Percentiles rank a stretch among this genome's conserved stretches.
These are phyloP conservation scores for Philypnodon macrostomus DNA, from an alignment of 2,797 vertebrate genomes.

Conservation along the genomic window DNA sequence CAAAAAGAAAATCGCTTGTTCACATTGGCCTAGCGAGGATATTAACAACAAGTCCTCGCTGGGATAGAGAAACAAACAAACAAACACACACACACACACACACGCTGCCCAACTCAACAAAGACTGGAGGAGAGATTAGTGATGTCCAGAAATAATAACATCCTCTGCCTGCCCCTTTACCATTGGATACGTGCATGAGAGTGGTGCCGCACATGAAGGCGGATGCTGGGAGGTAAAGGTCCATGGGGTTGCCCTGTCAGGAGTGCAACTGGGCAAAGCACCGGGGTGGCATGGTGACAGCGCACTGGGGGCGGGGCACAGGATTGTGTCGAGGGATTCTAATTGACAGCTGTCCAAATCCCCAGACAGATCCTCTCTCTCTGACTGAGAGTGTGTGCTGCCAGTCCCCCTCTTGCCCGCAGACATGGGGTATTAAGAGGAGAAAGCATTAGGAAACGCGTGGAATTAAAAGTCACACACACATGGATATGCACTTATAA, in stretches of 20 bases:
- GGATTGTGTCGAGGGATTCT: slow-evolving; percentile 70
- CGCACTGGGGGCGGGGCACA: slow-evolving; percentile 21
- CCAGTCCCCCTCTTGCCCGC: slow-evolving; percentile 15
- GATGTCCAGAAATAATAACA: slow-evolving; percentile 52
- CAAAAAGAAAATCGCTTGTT: slow-evolving; percentile 56
- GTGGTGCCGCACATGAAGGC: neutral
- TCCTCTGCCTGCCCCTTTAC: slow-evolving; percentile 21
- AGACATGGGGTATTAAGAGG: slow-evolving; percentile 56
- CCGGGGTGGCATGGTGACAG: slow-evolving; percentile 15
- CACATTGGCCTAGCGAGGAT: slow-evolving; percentile 57
- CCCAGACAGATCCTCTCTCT: slow-evolving; percentile 48
- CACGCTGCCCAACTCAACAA: slow-evolving; percentile 25
- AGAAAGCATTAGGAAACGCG: slow-evolving; percentile 49
- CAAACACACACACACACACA: no score
- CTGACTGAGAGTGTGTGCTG: slow-evolving; percentile 18
- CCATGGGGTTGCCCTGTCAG: slow-evolving; percentile 11
- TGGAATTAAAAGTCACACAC: slow-evolving; percentile 46
- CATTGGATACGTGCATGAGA: slow-evolving; percentile 15
- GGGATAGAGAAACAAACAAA: slow-evolving; percentile 17
- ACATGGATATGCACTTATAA: slow-evolving; percentile 6
- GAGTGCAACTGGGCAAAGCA: slow-evolving; percentile 41
- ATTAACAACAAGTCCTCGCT: slow-evolving; percentile 40
- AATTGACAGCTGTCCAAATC: slow-evolving; percentile 77
- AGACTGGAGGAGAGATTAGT: slow-evolving; percentile 50
- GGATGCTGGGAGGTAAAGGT: slow-evolving; percentile 1